Evolutionary conservation across 2,888 invertebrate genomes (phyloP).

Genomic region (Neoscelio sp.): DNA sequence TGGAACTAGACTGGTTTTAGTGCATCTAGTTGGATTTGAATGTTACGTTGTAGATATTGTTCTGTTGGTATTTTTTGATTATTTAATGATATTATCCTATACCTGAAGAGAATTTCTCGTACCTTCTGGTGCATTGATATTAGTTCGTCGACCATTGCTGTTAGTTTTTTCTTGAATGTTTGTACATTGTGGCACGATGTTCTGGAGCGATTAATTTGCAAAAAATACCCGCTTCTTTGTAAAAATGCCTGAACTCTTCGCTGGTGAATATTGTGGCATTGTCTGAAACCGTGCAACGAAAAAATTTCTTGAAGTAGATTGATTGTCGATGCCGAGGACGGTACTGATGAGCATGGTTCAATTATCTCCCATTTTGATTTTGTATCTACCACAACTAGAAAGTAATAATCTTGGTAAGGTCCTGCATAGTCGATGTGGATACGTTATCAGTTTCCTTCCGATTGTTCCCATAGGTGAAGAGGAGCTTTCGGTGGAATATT

Average conservation of each 20-base stretch:
- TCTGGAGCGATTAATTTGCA: conserved; percentile 50
- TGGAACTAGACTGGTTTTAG: neutral
- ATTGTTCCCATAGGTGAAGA: conserved; percentile 64
- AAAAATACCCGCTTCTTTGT: conserved; percentile 23
- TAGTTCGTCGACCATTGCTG: conserved; percentile 18
- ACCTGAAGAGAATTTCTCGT: conserved; percentile 44
- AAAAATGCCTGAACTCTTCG: conserved; percentile 48
- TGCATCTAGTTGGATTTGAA: conserved; percentile 5
- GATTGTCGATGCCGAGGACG: conserved; percentile 47
- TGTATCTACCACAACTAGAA: conserved; percentile 66
- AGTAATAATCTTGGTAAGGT: conserved; percentile 48
- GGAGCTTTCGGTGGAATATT: conserved; percentile 50
- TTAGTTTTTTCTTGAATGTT: conserved; percentile 2
- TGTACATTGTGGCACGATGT: conserved; percentile 46
- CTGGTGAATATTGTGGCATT: conserved; percentile 68
- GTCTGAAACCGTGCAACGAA: conserved; percentile 67
- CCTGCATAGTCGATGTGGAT: conserved; percentile 74
- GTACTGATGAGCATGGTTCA: conserved; percentile 44
- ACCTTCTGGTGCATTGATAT: conserved; percentile 19
- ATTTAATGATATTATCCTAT: conserved; percentile 24
- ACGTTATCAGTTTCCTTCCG: conserved; percentile 68
- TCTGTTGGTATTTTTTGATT: conserved; percentile 28
- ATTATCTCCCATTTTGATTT: conserved; percentile 70
- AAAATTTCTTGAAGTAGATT: conserved; percentile 52
- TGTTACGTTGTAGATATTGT: conserved; percentile 3